Evolutionary conservation across 2,888 invertebrate genomes (phyloP).

Genomic region (Archips crataeganus): DNA sequence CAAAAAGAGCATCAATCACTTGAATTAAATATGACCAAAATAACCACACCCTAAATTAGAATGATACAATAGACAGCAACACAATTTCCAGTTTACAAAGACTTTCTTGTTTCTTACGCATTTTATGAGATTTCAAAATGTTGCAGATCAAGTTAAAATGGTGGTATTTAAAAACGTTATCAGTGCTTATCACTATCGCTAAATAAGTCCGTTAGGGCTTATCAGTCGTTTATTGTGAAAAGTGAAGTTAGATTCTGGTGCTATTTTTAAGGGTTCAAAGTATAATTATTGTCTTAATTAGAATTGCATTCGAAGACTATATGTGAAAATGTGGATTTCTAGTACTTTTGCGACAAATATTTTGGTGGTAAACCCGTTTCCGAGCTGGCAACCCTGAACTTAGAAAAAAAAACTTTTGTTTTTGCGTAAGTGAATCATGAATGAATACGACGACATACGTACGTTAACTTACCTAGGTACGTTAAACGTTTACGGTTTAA

Average conservation of each 20-base stretch:
- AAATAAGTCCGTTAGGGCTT: constrained; percentile 15
- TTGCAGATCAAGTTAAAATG: constrained; percentile 3
- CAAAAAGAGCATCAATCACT: not conserved
- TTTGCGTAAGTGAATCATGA: not conserved
- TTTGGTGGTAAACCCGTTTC: not conserved
- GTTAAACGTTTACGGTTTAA: not conserved
- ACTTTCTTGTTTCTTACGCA: not conserved
- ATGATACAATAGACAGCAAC: constrained; percentile 6
- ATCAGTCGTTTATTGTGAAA: constrained; percentile 31
- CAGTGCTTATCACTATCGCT: constrained; percentile 33
- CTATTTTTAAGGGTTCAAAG: constrained; percentile 5
- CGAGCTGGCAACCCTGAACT: not conserved
- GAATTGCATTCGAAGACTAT: too few species aligned
- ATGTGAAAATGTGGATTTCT: too few species aligned
- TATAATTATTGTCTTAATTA: too few species aligned
- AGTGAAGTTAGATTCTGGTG: constrained; percentile 18
- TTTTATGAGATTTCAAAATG: not conserved
- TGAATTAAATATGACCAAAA: constrained; percentile 1
- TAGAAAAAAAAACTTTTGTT: not conserved
- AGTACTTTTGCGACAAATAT: too few species aligned
- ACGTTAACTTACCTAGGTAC: too few species aligned
- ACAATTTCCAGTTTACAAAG: not conserved
- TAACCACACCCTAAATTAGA: constrained; percentile 28
- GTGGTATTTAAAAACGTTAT: constrained; percentile 13
- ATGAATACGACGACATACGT: too few species aligned